Conservation (phyloP, 2,888 invertebrate species). For the Lochmaea crataegi region DNA sequence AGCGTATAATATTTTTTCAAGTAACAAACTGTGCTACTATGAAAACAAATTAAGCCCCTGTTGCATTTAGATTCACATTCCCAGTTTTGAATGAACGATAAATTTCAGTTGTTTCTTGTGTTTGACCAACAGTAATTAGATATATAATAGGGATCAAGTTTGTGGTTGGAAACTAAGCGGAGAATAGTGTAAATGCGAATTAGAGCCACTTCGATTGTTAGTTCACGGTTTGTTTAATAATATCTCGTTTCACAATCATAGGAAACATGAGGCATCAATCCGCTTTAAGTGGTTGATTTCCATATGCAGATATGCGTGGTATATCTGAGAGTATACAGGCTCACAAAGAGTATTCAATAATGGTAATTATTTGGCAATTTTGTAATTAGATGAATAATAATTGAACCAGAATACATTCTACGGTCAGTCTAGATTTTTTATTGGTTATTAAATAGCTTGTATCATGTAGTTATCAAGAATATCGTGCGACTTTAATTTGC, state of each 20-base stretch:
- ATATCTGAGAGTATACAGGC: slow-evolving; percentile 32
- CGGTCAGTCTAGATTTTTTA: no score
- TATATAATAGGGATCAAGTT: slow-evolving; percentile 32
- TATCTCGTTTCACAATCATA: slow-evolving; percentile 55
- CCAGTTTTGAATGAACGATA: no score
- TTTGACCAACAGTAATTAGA: slow-evolving; percentile 25
- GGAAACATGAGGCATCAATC: slow-evolving; percentile 54
- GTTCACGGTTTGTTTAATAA: slow-evolving; percentile 55
- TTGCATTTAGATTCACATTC: no score
- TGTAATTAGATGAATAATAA: slow-evolving; percentile 39
- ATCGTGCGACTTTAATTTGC: no score
- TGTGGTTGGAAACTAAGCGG: slow-evolving; percentile 37
- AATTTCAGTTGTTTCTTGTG: slow-evolving; percentile 3
- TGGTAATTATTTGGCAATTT: slow-evolving; percentile 52
- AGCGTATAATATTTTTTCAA: no score
- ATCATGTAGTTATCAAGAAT: no score
- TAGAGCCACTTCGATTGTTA: slow-evolving; percentile 46
- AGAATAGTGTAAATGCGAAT: slow-evolving; percentile 47
- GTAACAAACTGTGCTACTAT: no score
- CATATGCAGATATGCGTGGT: slow-evolving; percentile 47
- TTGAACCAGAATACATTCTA: slow-evolving; percentile 7
- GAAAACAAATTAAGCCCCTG: no score
- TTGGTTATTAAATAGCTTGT: no score
- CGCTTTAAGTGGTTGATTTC: slow-evolving; percentile 54
- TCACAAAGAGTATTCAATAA: slow-evolving; percentile 51